Evolutionary conservation across 37 sponge, comb jelly and placozoan genomes (phyloP).

Genomic region (Chondrilla cf. caribensis): DNA sequence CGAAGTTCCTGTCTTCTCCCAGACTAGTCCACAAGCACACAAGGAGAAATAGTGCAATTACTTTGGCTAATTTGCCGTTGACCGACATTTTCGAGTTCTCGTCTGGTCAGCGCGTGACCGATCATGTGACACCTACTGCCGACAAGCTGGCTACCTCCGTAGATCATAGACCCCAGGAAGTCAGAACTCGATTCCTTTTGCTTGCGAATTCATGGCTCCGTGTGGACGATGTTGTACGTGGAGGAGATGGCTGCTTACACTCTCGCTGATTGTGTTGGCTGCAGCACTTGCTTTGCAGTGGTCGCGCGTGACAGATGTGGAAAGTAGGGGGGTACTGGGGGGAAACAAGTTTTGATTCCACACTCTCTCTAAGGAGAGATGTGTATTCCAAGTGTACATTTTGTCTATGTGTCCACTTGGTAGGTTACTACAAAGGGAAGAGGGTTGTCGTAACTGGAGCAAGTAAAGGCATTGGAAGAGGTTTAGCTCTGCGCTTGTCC

Average conservation of each 20-base stretch:
- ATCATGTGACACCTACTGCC: too few species aligned
- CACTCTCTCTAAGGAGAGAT: too few species aligned
- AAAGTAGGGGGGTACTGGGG: too few species aligned
- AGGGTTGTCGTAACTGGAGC: conserved; percentile 53
- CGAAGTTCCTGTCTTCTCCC: neutral
- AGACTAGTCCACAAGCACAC: neutral
- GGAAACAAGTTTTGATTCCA: too few species aligned
- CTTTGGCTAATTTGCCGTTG: neutral
- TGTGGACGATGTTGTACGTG: neutral
- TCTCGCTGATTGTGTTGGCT: neutral
- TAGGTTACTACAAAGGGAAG: conserved; percentile 53
- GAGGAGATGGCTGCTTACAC: neutral
- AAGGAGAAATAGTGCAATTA: neutral
- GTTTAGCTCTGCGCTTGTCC: conserved; percentile 42
- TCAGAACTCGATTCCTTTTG: neutral
- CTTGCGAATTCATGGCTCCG: neutral
- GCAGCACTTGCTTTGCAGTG: neutral
- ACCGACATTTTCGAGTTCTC: conserved; percentile 4
- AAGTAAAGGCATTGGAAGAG: conserved; percentile 49
- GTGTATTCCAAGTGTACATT: too few species aligned
- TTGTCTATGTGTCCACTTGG: neutral
- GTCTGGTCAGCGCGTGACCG: too few species aligned
- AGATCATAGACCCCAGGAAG: too few species aligned
- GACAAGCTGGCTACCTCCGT: too few species aligned
- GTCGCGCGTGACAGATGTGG: neutral